A percentile compares a stretch with the other conserved stretches of the same genome.
phyloP scores from a whole-genome alignment of 2,888 invertebrate genomes.

The Pollenia labialis region DNA sequence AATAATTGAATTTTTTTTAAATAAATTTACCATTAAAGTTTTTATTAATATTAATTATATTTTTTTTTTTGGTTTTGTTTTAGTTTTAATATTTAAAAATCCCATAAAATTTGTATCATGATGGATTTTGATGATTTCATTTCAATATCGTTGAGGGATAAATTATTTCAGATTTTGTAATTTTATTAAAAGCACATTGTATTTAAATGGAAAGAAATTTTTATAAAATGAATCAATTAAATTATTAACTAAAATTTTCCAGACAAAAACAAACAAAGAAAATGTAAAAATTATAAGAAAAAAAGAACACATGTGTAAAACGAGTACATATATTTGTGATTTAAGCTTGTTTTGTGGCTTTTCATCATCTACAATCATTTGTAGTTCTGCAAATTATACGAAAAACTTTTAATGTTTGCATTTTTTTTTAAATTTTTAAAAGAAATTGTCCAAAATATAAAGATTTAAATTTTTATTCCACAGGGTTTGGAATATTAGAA shows the following conservation, averaged over 20 bases:
- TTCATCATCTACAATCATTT: constrained; percentile 30
- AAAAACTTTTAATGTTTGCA: constrained; percentile 35
- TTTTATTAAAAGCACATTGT: constrained; percentile 52
- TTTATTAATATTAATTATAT: background rate
- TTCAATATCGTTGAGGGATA: constrained; percentile 45
- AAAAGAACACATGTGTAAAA: constrained; percentile 43
- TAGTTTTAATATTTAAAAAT: constrained; percentile 2
- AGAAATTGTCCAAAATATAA: background rate
- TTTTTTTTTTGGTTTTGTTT: background rate
- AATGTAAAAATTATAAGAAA: background rate
- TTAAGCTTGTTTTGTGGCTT: background rate
- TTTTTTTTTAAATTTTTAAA: constrained; percentile 5
- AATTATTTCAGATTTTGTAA: constrained; percentile 30
- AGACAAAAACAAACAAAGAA: constrained; percentile 44
- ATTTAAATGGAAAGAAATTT: constrained; percentile 59
- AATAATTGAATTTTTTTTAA: constrained; percentile 37
- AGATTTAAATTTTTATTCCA: constrained; percentile 9
- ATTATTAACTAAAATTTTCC: constrained; percentile 25
- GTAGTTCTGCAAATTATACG: constrained; percentile 59
- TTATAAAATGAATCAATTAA: constrained; percentile 57
- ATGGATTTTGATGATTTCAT: constrained; percentile 49
- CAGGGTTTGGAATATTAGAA: constrained; percentile 3
- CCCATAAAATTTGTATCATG: constrained; percentile 29
- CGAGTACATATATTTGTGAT: constrained; percentile 21
- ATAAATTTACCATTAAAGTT: constrained; percentile 50